Evolutionary conservation across 1,140 invertebrate genomes (phyloP).

Genomic region (Bombus waltoni): DNA sequence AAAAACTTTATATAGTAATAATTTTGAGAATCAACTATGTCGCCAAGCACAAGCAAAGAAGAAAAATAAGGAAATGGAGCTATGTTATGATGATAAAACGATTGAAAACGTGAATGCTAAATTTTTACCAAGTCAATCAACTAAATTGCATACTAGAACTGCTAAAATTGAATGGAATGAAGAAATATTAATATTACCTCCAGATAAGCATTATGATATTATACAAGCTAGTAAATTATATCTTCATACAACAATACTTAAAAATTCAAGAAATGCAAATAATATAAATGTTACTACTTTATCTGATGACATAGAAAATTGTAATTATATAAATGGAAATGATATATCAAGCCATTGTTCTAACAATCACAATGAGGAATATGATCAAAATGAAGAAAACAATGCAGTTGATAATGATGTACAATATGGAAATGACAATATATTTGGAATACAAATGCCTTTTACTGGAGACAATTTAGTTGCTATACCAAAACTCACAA

Average conservation of each 20-base stretch:
- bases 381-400: slow-evolving; percentile 76
- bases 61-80: slow-evolving; percentile 64
- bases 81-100: slow-evolving; percentile 60
- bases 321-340: slow-evolving; percentile 83
- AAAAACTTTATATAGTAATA: slow-evolving; percentile 16
- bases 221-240: slow-evolving; percentile 63
- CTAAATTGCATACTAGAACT: slow-evolving; percentile 61
- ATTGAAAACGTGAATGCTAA: slow-evolving; percentile 50
- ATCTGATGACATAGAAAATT: slow-evolving; percentile 75
- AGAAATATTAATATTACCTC: slow-evolving; percentile 70
- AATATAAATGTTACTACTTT: slow-evolving; percentile 56
- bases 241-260: slow-evolving; percentile 42
- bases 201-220: slow-evolving; percentile 68
- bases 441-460: slow-evolving; percentile 75
- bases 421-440: slow-evolving; percentile 78
- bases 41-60: slow-evolving; percentile 58
- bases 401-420: slow-evolving; percentile 75
- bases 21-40: slow-evolving; percentile 49
- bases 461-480: slow-evolving; percentile 84
- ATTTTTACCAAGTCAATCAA: slow-evolving; percentile 41
- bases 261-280: neutral
- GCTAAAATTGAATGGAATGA: slow-evolving; percentile 69
- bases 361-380: slow-evolving; percentile 72
- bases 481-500: slow-evolving; percentile 82
- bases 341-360: slow-evolving; percentile 82